phyloP scores from a whole-genome alignment of 2,797 vertebrate genomes.

The Xerus rutilus region DNA sequence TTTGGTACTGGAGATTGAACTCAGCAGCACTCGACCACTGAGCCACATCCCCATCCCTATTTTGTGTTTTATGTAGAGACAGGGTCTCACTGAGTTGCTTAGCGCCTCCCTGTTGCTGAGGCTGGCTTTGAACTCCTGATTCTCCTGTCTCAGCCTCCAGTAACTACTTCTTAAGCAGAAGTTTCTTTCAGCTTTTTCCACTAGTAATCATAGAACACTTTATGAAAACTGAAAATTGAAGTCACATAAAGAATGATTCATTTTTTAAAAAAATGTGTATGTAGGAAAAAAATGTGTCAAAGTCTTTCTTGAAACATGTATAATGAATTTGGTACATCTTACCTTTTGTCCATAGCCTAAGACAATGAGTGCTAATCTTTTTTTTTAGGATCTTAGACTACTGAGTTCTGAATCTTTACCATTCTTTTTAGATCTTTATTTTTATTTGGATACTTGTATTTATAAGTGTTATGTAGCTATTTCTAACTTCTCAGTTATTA shows the following conservation, averaged over 20 bases:
- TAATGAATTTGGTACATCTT: slow-evolving; percentile 1
- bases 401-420: slow-evolving; percentile 25
- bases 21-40: too few relatives aligned
- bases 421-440: not conserved
- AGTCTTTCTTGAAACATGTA: slow-evolving; percentile 17
- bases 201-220: not conserved
- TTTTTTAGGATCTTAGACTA: not conserved
- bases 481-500: not conserved
- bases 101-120: too few relatives aligned
- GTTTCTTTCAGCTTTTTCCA: not conserved
- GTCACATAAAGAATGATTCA: not conserved
- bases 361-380: not conserved
- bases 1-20: too few relatives aligned
- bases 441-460: slow-evolving; percentile 20
- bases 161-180: not conserved
- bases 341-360: not conserved
- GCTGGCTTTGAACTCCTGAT: too few relatives aligned
- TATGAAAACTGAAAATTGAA: slow-evolving; percentile 30
- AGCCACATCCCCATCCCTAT: too few relatives aligned
- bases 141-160: too few relatives aligned
- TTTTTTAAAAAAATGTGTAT: not conserved
- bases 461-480: not conserved
- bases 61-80: too few relatives aligned
- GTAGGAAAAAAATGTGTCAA: not conserved
- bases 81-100: too few relatives aligned